phyloP scores from a whole-genome alignment of 2,888 invertebrate genomes.

The Anorthoa munda region DNA sequence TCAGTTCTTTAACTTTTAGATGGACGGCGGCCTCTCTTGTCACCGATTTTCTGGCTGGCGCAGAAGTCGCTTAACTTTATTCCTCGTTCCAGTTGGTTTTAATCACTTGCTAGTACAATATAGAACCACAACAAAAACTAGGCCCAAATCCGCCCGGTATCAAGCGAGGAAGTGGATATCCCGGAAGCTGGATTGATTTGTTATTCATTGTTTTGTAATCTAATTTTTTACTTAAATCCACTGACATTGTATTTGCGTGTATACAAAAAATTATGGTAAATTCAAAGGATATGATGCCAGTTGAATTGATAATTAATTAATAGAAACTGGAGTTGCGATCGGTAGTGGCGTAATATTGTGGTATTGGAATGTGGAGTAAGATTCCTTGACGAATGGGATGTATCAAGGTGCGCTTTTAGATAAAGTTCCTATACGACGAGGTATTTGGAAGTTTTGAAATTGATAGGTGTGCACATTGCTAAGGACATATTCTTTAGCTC shows the following conservation, averaged over 20 bases:
- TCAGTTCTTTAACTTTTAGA: too few relatives aligned
- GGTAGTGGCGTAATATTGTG: conserved; percentile 41
- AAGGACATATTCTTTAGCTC: neutral
- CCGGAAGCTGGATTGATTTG: conserved; percentile 74
- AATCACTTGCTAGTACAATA: conserved; percentile 24
- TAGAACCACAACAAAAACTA: conserved; percentile 54
- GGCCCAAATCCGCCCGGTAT: conserved; percentile 21
- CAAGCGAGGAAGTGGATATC: conserved; percentile 73
- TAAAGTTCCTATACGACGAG: neutral
- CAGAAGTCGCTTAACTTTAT: too few relatives aligned
- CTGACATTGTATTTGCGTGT: conserved; percentile 20
- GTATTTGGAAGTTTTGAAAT: conserved; percentile 24
- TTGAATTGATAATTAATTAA: conserved; percentile 65
- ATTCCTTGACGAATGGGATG: conserved; percentile 45
- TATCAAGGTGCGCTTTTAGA: conserved; percentile 8
- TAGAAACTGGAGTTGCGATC: conserved; percentile 48
- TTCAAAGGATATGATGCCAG: conserved; percentile 48
- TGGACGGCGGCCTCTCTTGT: too few relatives aligned
- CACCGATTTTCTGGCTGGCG: too few relatives aligned
- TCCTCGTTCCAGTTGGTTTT: too few relatives aligned
- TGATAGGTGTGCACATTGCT: neutral
- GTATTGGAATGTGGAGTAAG: conserved; percentile 43
- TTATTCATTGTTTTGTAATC: conserved; percentile 73
- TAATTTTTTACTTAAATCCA: conserved; percentile 49
- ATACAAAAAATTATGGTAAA: conserved; percentile 50